A percentile compares a stretch with the other conserved stretches of the same genome.
phyloP scores from a whole-genome alignment of 2,888 invertebrate genomes.

The Sisyra terminalis region DNA sequence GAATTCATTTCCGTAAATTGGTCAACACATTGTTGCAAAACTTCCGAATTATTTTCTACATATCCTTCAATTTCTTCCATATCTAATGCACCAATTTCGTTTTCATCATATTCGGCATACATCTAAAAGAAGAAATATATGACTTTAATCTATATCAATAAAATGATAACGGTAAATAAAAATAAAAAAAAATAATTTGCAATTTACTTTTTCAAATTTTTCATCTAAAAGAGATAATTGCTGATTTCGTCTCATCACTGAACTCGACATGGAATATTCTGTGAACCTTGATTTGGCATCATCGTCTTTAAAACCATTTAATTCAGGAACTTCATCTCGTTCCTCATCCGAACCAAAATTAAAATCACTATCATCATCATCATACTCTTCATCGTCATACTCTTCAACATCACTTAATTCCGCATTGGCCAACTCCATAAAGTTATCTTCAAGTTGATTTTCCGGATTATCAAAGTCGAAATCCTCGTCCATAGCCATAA shows the following conservation, averaged over 20 bases:
- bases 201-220: constrained; percentile 64
- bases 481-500: constrained; percentile 87
- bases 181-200: constrained; percentile 1
- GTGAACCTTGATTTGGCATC: constrained; percentile 83
- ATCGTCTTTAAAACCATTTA: constrained; percentile 37
- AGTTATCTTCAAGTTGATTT: constrained; percentile 83
- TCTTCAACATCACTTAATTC: constrained; percentile 28
- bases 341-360: constrained; percentile 18
- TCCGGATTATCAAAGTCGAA: constrained; percentile 72
- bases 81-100: constrained; percentile 78
- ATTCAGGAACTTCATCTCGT: constrained; percentile 28
- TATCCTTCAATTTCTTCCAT: constrained; percentile 78
- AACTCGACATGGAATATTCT: constrained; percentile 86
- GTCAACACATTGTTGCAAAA: constrained; percentile 53
- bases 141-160: too few species aligned
- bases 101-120: constrained; percentile 74
- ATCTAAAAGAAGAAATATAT: constrained; percentile 33
- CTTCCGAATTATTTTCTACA: constrained; percentile 47
- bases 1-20: constrained; percentile 51
- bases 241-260: constrained; percentile 71
- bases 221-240: constrained; percentile 70
- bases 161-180: too few species aligned
- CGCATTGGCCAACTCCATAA: constrained; percentile 65
- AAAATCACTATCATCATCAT: constrained; percentile 18
- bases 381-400: constrained; percentile 29